Evolutionary conservation across 2,888 invertebrate genomes (phyloP).

Genomic region (Brachyopa scutellaris): DNA sequence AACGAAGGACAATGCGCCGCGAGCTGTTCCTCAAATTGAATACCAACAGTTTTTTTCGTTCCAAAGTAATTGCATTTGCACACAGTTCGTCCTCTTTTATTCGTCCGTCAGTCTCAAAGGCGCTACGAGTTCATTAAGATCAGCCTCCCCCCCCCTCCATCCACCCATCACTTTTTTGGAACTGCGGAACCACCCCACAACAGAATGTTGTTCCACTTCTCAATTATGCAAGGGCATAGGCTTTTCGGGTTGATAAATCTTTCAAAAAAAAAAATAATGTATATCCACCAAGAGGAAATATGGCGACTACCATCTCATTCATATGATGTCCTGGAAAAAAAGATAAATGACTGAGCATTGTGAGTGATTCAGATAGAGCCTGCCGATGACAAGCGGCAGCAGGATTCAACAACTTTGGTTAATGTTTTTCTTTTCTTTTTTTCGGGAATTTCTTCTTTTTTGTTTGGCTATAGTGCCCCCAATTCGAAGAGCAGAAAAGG

Average conservation of each 20-base stretch:
- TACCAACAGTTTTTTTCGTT: slow-evolving; percentile 41
- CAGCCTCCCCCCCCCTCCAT: neutral
- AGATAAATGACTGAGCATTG: slow-evolving; percentile 66
- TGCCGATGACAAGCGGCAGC: slow-evolving; percentile 66
- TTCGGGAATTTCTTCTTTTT: slow-evolving; percentile 7
- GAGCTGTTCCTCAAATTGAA: slow-evolving; percentile 67
- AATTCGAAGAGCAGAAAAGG: slow-evolving; percentile 54
- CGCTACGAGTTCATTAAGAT: slow-evolving; percentile 59
- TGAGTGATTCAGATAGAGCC: slow-evolving; percentile 50
- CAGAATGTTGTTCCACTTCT: slow-evolving; percentile 6
- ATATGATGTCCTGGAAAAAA: slow-evolving; percentile 57
- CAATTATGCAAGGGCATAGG: slow-evolving; percentile 41
- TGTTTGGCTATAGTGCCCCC: slow-evolving; percentile 1
- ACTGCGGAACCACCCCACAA: too few relatives aligned
- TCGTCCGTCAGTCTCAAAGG: slow-evolving; percentile 41
- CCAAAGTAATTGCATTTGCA: slow-evolving; percentile 62
- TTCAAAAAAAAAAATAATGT: slow-evolving; percentile 9
- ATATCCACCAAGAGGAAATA: too few relatives aligned
- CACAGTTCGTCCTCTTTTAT: slow-evolving; percentile 2
- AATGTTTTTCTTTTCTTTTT: too few relatives aligned
- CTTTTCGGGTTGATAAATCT: slow-evolving; percentile 51
- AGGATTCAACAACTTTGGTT: slow-evolving; percentile 60
- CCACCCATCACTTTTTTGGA: too few relatives aligned
- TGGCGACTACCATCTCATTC: slow-evolving; percentile 46
- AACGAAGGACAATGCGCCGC: too few relatives aligned